A percentile compares a stretch with the other conserved stretches of the same genome.
Conservation (phyloP, 2,888 invertebrate genomes). For the Pseudococcus longispinus region DNA sequence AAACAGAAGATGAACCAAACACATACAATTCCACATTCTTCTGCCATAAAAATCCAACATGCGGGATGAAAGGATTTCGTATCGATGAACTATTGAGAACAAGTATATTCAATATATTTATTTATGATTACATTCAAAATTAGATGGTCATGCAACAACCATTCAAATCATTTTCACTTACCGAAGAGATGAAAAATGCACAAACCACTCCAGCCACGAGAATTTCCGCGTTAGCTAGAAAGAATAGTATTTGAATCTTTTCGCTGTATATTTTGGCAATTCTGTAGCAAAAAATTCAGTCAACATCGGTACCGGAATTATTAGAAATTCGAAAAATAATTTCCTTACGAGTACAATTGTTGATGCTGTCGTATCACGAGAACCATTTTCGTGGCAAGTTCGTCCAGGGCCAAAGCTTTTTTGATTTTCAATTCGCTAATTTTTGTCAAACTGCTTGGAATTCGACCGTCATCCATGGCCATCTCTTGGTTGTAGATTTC, state of each 20-base stretch:
- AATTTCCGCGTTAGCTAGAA: not conserved
- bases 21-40: not conserved
- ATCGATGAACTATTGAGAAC: too few relatives aligned
- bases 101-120: too few relatives aligned
- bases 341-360: not conserved
- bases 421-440: not conserved
- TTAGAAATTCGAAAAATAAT: not conserved
- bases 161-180: not conserved
- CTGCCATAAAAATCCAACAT: not conserved
- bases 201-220: not conserved
- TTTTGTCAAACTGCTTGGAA: not conserved
- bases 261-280: not conserved
- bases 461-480: not conserved
- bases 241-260: not conserved
- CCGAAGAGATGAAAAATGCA: not conserved
- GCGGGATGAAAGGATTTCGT: too few relatives aligned
- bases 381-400: not conserved
- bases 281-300: not conserved
- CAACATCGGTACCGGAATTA: too few relatives aligned
- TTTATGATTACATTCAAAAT: too few relatives aligned
- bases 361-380: not conserved
- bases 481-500: not conserved
- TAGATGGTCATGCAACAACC: too few relatives aligned
- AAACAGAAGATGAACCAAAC: not conserved
- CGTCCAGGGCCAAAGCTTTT: not conserved